These are phyloP conservation scores for Cephus pygmeus DNA, from an alignment of 2,888 invertebrate genomes.

Conservation along the genomic window DNA sequence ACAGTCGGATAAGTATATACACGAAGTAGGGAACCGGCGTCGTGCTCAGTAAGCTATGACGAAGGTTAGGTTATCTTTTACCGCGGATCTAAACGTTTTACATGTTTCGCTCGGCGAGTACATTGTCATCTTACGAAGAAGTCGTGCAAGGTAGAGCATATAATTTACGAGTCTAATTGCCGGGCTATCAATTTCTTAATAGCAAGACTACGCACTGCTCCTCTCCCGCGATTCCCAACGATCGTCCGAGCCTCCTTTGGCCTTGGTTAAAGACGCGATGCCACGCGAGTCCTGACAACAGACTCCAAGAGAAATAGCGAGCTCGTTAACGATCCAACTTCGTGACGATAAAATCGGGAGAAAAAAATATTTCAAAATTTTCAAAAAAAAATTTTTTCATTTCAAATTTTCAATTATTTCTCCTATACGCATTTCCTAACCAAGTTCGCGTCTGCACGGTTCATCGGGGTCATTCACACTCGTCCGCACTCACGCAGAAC, in stretches of 20 bases:
- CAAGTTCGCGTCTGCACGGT: too few species aligned
- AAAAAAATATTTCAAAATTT: too few species aligned
- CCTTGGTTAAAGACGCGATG: not conserved
- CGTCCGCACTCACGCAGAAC: too few species aligned
- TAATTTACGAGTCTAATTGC: constrained; percentile 49
- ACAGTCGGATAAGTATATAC: constrained; percentile 1
- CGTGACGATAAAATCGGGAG: too few species aligned
- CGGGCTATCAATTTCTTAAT: constrained; percentile 39
- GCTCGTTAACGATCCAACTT: too few species aligned
- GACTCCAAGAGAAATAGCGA: too few species aligned
- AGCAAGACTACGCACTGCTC: too few species aligned
- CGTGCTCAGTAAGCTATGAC: constrained; percentile 63
- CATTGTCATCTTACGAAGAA: constrained; percentile 27
- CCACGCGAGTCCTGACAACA: not conserved
- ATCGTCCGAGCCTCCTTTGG: not conserved
- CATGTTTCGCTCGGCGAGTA: constrained; percentile 39
- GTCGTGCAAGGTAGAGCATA: constrained; percentile 12
- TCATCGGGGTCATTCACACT: too few species aligned
- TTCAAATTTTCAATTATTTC: too few species aligned
- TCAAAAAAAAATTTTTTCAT: too few species aligned
- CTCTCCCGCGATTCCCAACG: not conserved
- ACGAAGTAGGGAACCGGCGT: constrained; percentile 48
- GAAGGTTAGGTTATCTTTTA: constrained; percentile 61
- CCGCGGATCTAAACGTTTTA: constrained; percentile 61
- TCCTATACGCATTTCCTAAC: too few species aligned